Percentiles rank a stretch among this genome's conserved stretches.
Evolutionary conservation across 2,888 invertebrate genomes (phyloP).

Genomic region (Octonoba sinensis): DNA sequence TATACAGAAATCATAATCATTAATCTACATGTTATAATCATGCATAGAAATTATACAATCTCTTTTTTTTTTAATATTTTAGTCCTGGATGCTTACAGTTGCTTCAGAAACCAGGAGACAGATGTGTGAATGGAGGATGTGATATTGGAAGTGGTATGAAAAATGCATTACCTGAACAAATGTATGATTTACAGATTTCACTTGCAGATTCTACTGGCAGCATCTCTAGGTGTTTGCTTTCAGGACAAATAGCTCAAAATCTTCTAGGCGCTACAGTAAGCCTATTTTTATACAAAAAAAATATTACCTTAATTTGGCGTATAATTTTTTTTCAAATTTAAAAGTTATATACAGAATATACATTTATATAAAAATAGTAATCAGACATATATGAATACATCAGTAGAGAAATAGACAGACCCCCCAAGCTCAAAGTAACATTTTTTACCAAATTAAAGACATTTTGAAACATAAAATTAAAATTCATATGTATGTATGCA

Average conservation of each 20-base stretch:
- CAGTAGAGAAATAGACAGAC: too few relatives aligned
- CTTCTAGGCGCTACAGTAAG: slow-evolving; percentile 40
- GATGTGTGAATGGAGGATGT: slow-evolving; percentile 47
- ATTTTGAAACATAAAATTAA: too few relatives aligned
- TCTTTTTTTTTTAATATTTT: background rate
- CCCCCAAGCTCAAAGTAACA: too few relatives aligned
- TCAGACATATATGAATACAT: too few relatives aligned
- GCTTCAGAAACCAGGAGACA: slow-evolving; percentile 19
- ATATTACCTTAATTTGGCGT: background rate
- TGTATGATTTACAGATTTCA: slow-evolving; percentile 36
- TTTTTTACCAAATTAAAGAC: too few relatives aligned
- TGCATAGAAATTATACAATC: too few relatives aligned
- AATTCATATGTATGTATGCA: too few relatives aligned
- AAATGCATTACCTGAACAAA: slow-evolving; percentile 38
- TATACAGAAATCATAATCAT: too few relatives aligned
- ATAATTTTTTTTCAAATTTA: background rate
- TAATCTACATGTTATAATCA: too few relatives aligned
- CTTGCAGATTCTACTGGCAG: slow-evolving; percentile 39
- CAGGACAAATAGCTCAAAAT: slow-evolving; percentile 35
- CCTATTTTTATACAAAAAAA: background rate
- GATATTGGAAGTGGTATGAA: slow-evolving; percentile 48
- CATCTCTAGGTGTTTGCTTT: slow-evolving; percentile 36
- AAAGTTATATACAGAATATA: too few relatives aligned
- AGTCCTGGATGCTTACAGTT: slow-evolving; percentile 34
- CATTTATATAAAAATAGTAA: too few relatives aligned